Percentiles rank a stretch among this genome's conserved stretches.
Conservation (phyloP, 2,113 vertebrate genomes). For the Columba janthina region DNA sequence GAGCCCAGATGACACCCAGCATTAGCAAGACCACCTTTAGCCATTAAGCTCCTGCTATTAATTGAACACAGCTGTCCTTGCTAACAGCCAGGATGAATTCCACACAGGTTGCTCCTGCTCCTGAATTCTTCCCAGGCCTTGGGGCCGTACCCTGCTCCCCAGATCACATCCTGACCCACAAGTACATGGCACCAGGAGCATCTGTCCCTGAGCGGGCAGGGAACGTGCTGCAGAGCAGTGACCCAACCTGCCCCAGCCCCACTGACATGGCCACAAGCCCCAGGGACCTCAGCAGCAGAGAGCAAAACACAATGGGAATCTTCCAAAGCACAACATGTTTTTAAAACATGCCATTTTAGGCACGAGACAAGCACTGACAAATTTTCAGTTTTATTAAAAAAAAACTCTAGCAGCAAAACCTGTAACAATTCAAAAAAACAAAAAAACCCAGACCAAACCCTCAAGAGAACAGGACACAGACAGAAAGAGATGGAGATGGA, state of each 20-base stretch:
- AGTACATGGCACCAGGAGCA: background rate
- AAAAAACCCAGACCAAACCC: conserved; percentile 22
- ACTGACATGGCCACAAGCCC: background rate
- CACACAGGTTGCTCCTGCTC: background rate
- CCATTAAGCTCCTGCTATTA: background rate
- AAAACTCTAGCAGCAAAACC: conserved; percentile 83
- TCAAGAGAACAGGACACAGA: conserved; percentile 67
- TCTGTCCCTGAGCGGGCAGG: background rate
- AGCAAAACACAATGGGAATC: rapidly evolving
- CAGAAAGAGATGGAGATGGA: background rate
- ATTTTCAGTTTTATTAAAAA: conserved; percentile 73
- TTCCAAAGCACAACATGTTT: background rate
- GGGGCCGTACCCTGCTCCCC: background rate
- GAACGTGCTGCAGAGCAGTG: background rate
- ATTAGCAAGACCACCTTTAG: background rate
- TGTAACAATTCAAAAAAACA: conserved; percentile 71
- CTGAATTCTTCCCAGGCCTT: background rate
- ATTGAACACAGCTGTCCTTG: background rate
- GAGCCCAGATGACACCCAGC: background rate
- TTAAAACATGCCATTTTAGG: background rate
- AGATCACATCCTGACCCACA: background rate
- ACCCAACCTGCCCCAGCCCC: background rate
- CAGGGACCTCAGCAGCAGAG: background rate
- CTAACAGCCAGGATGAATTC: background rate
- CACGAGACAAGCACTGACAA: conserved; percentile 15